Base-by-base conservation (phyloP, 2,113 vertebrate genomes). In the Vanacampus margaritifer region DNA sequence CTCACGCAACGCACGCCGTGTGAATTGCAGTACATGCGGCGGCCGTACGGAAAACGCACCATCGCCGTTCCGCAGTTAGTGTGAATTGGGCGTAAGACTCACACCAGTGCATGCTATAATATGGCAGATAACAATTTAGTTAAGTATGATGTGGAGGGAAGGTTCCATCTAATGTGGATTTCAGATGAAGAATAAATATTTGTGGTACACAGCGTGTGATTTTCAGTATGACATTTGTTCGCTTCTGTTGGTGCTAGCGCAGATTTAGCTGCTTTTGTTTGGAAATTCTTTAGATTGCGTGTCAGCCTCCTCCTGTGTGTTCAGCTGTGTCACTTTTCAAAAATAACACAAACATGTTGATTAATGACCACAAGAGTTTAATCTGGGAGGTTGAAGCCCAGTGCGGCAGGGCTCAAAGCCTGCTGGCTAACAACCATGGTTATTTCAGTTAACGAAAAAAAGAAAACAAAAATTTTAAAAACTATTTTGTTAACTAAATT, bases 351-450 rank as follows among this genome's bases (percentile, higher is more conserved):
- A 75, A 66, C 67, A 68, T 54, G 67, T n/a, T 41, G 68, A 37
- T 72, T 72, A 79, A 83, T 72, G 81, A 84, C 60, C 69, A 62
- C 58, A 75, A 53, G 58, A 79, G 79, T 81, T 73, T 81, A 71
- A 80, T 78, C 24, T 76, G 79, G 77, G 79, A 80, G 85, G 79
- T 87, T 78, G 71, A 68, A 78, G 45, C 1, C 48, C 77, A 63
- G 46, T 75, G 65, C 67, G 67, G 65, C 37, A 41, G 67, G 41
- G 67, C 59, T 17, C 35, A 64, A 76, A 64, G 74, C 66, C 73
- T 79, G 80, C 76, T 88, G 88, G 78, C 78, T 86, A 82, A 69
- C 50, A 23, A 23, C n/a, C n/a, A n/a, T n/a, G n/a, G n/a, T n/a
- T n/a, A n/a, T n/a, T n/a, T n/a, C n/a, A n/a, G n/a, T n/a, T n/a